These are phyloP conservation scores for Chrysolina haemoptera DNA, from an alignment of 2,888 invertebrate species.

Conservation along the genomic window DNA sequence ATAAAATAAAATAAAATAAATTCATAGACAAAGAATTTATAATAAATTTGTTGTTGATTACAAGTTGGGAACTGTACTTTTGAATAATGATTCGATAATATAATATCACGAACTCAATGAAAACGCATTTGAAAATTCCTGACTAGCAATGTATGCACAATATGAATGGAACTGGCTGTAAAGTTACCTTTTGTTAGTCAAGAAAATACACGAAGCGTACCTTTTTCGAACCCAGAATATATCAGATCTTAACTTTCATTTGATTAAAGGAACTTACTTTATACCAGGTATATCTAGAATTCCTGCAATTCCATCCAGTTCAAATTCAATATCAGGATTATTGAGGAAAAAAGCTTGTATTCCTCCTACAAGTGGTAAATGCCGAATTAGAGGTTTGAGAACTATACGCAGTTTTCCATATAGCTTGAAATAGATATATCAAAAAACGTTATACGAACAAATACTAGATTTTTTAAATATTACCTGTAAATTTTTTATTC, in stretches of 20 bases:
- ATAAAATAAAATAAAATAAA: too few species aligned
- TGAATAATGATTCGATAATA: too few species aligned
- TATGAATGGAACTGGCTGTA: too few species aligned
- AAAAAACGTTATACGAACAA: too few species aligned
- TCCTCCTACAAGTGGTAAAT: conserved; percentile 94
- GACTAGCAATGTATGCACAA: too few species aligned
- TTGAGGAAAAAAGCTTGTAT: conserved; percentile 97
- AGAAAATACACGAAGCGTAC: too few species aligned
- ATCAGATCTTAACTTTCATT: not conserved
- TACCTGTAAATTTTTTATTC: conserved; percentile 86
- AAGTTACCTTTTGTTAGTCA: too few species aligned
- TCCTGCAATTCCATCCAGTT: conserved; percentile 95
- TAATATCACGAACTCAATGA: too few species aligned
- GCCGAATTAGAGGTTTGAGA: conserved; percentile 92
- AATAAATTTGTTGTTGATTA: too few species aligned
- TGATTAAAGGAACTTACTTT: conserved; percentile 45
- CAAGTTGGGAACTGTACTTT: too few species aligned
- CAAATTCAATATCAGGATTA: conserved; percentile 96
- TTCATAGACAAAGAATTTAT: too few species aligned
- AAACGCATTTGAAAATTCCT: too few species aligned
- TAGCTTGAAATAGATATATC: conserved; percentile 73
- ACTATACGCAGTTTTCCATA: conserved; percentile 93
- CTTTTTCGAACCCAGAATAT: not conserved
- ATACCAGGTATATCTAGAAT: conserved; percentile 93
- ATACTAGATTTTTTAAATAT: not conserved